phyloP scores from a whole-genome alignment of 1,140 invertebrate genomes.

The Melitaea cinxia region DNA sequence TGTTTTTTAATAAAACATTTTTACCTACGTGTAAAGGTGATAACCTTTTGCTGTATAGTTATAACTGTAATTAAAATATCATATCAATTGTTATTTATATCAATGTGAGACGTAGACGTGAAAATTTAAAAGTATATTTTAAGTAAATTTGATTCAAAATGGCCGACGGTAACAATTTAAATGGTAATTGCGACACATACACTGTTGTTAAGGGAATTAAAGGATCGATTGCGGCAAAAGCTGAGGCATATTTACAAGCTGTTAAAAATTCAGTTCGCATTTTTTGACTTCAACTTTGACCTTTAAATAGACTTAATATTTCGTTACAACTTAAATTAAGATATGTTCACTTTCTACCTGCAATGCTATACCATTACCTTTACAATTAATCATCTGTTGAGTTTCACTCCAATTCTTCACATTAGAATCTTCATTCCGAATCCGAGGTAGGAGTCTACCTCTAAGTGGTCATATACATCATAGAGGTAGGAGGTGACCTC shows the following conservation, averaged over 20 bases:
- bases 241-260: constrained; percentile 65
- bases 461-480: too few species aligned
- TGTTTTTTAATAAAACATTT: not conserved
- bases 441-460: too few species aligned
- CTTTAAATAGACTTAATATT: too few species aligned
- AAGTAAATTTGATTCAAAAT: not conserved
- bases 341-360: too few species aligned
- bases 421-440: too few species aligned
- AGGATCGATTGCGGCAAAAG: constrained; percentile 60
- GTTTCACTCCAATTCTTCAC: too few species aligned
- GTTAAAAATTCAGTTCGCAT: constrained; percentile 62
- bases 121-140: not conserved
- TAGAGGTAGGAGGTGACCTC: too few species aligned
- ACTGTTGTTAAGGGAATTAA: constrained; percentile 46
- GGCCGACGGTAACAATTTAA: constrained; percentile 3
- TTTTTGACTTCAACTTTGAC: too few species aligned
- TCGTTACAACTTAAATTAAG: too few species aligned
- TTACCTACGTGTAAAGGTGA: not conserved
- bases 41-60: constrained; percentile 21
- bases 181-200: constrained; percentile 32
- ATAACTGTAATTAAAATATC: constrained; percentile 1
- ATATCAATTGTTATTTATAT: constrained; percentile 2
- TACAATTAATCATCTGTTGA: too few species aligned
- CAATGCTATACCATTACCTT: too few species aligned
- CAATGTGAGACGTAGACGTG: not conserved